Conservation (phyloP, 2,888 invertebrate species). For the Hydriomena furcata region DNA sequence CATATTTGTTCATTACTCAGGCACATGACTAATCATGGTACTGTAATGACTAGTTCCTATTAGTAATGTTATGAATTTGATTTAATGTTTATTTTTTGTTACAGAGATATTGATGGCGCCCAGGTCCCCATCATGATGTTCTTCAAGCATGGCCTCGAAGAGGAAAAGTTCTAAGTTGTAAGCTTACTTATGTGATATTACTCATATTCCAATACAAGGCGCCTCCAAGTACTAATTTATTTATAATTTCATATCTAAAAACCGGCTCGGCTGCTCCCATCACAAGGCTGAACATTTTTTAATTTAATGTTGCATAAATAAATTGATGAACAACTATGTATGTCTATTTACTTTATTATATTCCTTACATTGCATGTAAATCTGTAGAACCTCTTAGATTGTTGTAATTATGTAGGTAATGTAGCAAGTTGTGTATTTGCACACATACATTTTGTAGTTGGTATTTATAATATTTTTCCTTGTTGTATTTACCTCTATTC, state of each 20-base stretch:
- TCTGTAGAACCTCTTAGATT: too few species aligned
- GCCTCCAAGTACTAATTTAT: conserved; percentile 76
- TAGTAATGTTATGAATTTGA: too few species aligned
- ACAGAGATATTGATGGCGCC: conserved; percentile 91
- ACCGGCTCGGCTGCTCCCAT: conserved; percentile 73
- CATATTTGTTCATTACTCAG: too few species aligned
- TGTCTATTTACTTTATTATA: conserved; percentile 11
- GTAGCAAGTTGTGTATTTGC: too few species aligned
- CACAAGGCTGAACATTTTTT: conserved; percentile 81
- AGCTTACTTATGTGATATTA: conserved; percentile 57
- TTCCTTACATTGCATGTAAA: neutral
- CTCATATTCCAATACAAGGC: conserved; percentile 66
- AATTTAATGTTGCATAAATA: conserved; percentile 77
- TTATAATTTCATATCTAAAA: conserved; percentile 73
- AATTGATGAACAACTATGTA: conserved; percentile 67
- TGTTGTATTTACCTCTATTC: too few species aligned
- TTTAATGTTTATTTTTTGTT: conserved; percentile 5
- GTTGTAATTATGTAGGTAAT: too few species aligned
- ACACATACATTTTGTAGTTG: too few species aligned
- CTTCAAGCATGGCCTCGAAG: conserved; percentile 97
- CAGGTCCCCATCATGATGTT: conserved; percentile 96
- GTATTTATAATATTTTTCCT: too few species aligned
- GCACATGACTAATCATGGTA: too few species aligned
- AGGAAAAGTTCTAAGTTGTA: conserved; percentile 93
- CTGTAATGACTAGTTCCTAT: too few species aligned